Evolutionary conservation across 2,113 vertebrate species (phyloP), one percentile per base, ranked within the genome.

Genomic region (Crypturellus undulatus): DNA sequence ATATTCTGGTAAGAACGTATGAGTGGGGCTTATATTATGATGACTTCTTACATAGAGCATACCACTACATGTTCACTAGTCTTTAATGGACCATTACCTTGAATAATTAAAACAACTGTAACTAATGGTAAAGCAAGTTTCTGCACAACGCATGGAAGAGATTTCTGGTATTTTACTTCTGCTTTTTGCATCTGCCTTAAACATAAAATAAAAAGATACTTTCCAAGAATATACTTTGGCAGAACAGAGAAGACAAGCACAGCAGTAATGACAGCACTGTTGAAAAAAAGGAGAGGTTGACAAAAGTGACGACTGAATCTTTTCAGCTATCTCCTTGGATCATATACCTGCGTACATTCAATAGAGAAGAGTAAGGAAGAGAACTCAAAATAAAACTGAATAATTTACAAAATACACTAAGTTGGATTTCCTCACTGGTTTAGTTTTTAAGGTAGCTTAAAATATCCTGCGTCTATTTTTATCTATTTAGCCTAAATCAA

Each of bases 391-490:
- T 34, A 22, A 68, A 78, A 54, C 7, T 10, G 14, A 51, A n/a
- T 6, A 67, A 68, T 15, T 73, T 20, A 65, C 28, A 89, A 76
- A 91, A 71, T 51, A 73, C 3, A 82, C 21, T 36, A 65, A 12
- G 73, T 71, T 64, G 16, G 5, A 14, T 71, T 85, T 43, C 47
- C 70, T 83, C 7, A 68, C 5, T 84, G 77, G 63, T 38, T 63
- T 67, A 42, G 11, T 38, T 88, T 88, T 80, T 47, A 60, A 94
- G 75, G 7, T 67, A 69, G 81, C 83, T 81, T 86, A 64, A 78
- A 38, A 92, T 58, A 40, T 60, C 63, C 45, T 67, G 28, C n/a
- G 83, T 54, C 25, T 94, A 93, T 94, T 94, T 96, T 95, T 94
- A 90, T 78, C 76, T 34, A 19, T 83, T 91, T 70, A 89, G 83